Evolutionary conservation across 1,140 invertebrate species (phyloP), one percentile per base, ranked within the genome.

Genomic region (Archegozetes longisetosus): DNA sequence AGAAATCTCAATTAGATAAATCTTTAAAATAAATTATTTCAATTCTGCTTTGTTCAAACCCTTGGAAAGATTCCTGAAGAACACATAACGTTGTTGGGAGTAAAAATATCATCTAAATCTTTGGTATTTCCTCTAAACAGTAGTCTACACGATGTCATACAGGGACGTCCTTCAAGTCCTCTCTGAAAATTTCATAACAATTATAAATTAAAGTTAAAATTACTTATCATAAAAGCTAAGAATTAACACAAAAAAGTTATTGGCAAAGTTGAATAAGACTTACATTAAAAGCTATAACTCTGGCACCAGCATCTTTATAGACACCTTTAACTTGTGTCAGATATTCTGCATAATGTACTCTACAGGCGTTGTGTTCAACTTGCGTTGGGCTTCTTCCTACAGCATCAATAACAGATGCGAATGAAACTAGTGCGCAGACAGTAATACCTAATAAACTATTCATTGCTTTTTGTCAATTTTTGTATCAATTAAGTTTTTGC

Each of bases 321-420:
- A 47, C 24, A n/a, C 55, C 29, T 48, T 57, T 57, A 2, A 57
- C 55, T 24, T 57, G 29, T 14, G 40, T 57, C 17, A 57, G 29
- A 13, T 57, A 46, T 28, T 57, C 55, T 17, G 55, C 49, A 29
- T 46, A 57, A 27, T 57, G 40, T 13, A 57, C 32, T 14, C 55
- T 29, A 48, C 55, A 57, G 3, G 55, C 55, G 29, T 57, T 57
- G 28, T 57, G 55, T n/a, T 57, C 55, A n/a, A 57, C 55, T 12
- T 29, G 13, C 9, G 55, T 57, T 48, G 55, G 55, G 29, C 26
- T 50, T 23, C 55, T 29, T 13, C 55, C 55, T 47, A 57, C 22
- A n/a, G 55, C 55, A n/a, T n/a, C n/a, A n/a, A n/a, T n/a, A n/a
- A n/a, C n/a, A n/a, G n/a, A n/a, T n/a, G n/a, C n/a, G n/a, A n/a